Base-by-base conservation (phyloP, 2,113 vertebrate species). In the Phycodurus eques region DNA sequence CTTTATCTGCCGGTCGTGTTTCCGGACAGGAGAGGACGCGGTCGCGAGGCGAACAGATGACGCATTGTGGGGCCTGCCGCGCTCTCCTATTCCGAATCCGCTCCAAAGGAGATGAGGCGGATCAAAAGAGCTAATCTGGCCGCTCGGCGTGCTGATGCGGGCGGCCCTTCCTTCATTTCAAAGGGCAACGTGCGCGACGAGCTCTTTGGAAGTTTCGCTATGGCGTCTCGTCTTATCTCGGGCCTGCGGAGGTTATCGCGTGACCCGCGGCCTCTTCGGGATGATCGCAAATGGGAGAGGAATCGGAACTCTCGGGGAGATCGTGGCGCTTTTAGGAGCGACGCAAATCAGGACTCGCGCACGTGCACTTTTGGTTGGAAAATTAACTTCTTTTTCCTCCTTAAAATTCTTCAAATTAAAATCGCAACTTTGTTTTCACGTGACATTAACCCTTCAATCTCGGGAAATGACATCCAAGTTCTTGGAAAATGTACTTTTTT, bases 221-320 rank as follows among this genome's bases (percentile, higher is more conserved):
- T 27, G 27, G 27, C 27, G 35, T 3, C 35, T 84, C 80, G 78
- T 90, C 84, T 89, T 89, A 91, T 92, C 91, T 87, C 20, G 19
- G 19, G 76, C 83, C 49, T 6, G 47, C 74, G 85, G 86, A 82
- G 81, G 88, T 89, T 89, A 91, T 91, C 89, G 82, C 83, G 73
- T 75, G 53, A 68, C 80, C 54, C 22, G 5, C 43, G 43, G 87
- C 80, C 83, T 83, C 80, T 83, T 83, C 84, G 75, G 86, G 85
- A 90, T 90, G 86, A 88, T 89, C 84, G 83, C 73, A 85, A 89
- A 85, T 70, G 84, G 82, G 90, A 88, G 87, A 85, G 79, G 77
- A 90, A 80, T 87, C 74, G 75, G 82, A 80, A 59, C 56, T 27
- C 6, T 11, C 10, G 13, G 59, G 11, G 27, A n/a, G 22, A 56